Evolutionary conservation across 2,113 vertebrate species (phyloP).

Genomic region (Ochotona curzoniae): DNA sequence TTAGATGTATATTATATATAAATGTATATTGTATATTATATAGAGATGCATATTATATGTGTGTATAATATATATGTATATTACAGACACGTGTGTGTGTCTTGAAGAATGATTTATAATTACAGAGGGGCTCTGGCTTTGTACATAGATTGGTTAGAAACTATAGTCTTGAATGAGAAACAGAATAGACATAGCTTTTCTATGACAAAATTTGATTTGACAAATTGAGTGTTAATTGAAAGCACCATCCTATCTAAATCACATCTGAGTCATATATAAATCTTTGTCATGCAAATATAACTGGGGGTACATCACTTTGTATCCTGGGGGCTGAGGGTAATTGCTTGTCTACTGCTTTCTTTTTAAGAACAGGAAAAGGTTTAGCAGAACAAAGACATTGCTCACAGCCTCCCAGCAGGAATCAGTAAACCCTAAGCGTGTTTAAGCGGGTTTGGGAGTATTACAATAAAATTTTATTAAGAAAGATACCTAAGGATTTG

Average conservation of each 20-base stretch:
- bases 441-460: slow-evolving; percentile 15
- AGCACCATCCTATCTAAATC: slow-evolving; percentile 25
- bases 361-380: neutral
- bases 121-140: slow-evolving; percentile 34
- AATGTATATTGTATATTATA: too few relatives aligned
- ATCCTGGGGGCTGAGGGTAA: neutral
- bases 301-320: neutral
- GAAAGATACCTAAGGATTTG: neutral
- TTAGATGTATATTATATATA: too few relatives aligned
- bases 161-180: slow-evolving; percentile 69
- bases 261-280: neutral
- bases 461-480: slow-evolving; percentile 59
- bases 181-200: slow-evolving; percentile 57
- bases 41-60: too few relatives aligned
- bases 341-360: neutral
- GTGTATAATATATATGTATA: too few relatives aligned
- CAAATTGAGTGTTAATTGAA: slow-evolving; percentile 68
- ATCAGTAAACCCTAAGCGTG: neutral
- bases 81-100: neutral
- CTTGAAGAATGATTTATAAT: slow-evolving; percentile 59
- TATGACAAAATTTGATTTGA: slow-evolving; percentile 44
- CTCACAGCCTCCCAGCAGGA: slow-evolving; percentile 21
- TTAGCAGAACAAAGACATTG: slow-evolving; percentile 18
- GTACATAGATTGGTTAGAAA: slow-evolving; percentile 52
- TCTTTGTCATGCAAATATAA: neutral